These are phyloP conservation scores for Calliphora vomitoria DNA, from an alignment of 2,888 invertebrate genomes.

Conservation along the genomic window DNA sequence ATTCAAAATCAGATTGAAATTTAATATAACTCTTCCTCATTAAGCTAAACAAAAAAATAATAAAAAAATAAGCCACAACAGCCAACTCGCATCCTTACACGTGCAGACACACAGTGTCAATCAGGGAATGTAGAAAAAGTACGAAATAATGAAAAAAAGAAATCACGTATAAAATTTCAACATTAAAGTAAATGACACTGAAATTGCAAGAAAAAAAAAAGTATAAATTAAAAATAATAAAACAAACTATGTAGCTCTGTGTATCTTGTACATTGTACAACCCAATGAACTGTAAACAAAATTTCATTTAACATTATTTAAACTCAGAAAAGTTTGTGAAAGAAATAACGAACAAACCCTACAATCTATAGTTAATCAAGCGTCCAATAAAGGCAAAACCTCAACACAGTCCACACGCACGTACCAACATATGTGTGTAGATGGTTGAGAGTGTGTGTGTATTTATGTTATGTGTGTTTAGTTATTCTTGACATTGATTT, in stretches of 20 bases:
- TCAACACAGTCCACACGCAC: conserved; percentile 8
- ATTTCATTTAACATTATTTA: conserved; percentile 25
- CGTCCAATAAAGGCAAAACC: conserved; percentile 48
- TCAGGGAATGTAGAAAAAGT: neutral
- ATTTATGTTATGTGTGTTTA: neutral
- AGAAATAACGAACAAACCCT: conserved; percentile 1
- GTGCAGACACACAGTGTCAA: conserved; percentile 4
- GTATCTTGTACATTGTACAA: conserved; percentile 16
- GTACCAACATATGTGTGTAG: neutral
- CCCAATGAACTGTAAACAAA: conserved; percentile 54
- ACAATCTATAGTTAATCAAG: conserved; percentile 63
- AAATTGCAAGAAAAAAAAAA: neutral
- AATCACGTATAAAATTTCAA: conserved; percentile 37
- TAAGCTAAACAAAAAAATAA: neutral
- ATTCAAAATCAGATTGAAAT: conserved; percentile 26
- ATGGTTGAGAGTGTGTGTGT: neutral
- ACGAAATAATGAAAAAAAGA: neutral
- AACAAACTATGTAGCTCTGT: neutral
- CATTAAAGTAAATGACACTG: conserved; percentile 26
- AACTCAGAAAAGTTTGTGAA: neutral
- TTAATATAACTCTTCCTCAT: conserved; percentile 44
- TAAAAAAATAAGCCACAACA: neutral
- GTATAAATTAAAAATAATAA: conserved; percentile 2
- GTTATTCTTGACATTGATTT: conserved; percentile 27
- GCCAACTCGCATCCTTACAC: neutral